Evolutionary conservation across 2,888 invertebrate genomes (phyloP).

Genomic region (Tipula confusa): DNA sequence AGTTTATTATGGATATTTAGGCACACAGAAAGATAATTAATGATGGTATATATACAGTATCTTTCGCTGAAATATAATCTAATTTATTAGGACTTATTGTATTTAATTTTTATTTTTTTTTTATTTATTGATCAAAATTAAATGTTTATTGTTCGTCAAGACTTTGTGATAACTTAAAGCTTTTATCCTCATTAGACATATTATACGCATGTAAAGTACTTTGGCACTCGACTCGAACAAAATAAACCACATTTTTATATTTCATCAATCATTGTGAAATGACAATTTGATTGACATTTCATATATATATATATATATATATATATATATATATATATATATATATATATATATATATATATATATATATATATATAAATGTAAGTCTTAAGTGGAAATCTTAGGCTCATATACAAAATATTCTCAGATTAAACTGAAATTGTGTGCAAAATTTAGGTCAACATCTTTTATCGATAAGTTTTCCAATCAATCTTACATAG

Average conservation of each 20-base stretch:
- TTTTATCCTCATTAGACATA: not conserved
- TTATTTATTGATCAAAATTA: slow-evolving; percentile 1
- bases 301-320: not conserved
- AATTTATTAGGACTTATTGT: not conserved
- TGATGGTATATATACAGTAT: not conserved
- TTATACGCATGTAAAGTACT: too few relatives aligned
- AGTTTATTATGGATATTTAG: not conserved
- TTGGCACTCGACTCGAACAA: not conserved
- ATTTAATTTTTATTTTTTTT: not conserved
- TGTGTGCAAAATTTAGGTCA: not conserved
- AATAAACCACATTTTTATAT: not conserved
- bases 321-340: not conserved
- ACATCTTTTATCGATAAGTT: not conserved
- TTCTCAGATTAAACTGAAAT: not conserved
- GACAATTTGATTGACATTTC: not conserved
- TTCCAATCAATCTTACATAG: not conserved
- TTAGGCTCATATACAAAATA: not conserved
- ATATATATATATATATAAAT: not conserved
- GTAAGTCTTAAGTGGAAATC: not conserved
- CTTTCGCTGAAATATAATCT: not conserved
- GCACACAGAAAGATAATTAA: not conserved
- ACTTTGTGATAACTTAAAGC: not conserved
- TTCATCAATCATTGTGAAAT: not conserved
- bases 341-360: not conserved
- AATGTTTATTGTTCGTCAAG: not conserved